Conservation (phyloP, 2,113 vertebrate genomes). For the Otocyon megalotis region DNA sequence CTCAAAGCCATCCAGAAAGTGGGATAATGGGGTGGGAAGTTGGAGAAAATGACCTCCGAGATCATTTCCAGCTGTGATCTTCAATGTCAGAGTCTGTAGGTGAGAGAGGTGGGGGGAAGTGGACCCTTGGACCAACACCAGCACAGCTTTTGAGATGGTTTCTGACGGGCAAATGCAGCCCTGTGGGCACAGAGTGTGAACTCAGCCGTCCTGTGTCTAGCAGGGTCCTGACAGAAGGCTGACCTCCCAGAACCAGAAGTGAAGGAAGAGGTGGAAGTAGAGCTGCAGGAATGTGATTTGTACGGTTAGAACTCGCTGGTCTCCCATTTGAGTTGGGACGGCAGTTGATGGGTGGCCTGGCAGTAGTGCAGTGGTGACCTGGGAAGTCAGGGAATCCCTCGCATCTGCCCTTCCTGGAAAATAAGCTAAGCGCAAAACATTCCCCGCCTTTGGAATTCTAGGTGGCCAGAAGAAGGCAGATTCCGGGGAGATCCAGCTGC, state of each 20-base stretch:
- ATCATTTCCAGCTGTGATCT: background rate
- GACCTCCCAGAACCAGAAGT: rapidly evolving
- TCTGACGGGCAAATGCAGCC: background rate
- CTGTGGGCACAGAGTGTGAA: rapidly evolving
- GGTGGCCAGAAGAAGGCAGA: too few species aligned
- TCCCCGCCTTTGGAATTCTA: background rate
- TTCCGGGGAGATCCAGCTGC: background rate
- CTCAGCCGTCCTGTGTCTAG: rapidly evolving
- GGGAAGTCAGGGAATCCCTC: background rate
- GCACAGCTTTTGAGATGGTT: background rate
- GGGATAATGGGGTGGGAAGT: background rate
- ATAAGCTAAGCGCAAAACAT: background rate
- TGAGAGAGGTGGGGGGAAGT: too few species aligned
- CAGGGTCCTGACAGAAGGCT: background rate
- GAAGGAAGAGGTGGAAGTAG: background rate
- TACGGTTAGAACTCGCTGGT: rapidly evolving
- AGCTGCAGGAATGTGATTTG: background rate
- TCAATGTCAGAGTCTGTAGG: background rate
- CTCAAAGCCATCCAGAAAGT: background rate
- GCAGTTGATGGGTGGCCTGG: background rate
- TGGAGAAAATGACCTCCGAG: background rate
- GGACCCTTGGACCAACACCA: background rate
- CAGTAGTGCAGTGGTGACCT: background rate
- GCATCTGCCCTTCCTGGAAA: background rate
- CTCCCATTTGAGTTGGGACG: background rate